Evolutionary conservation across 1,140 invertebrate species (phyloP), one percentile per base, ranked within the genome.

Genomic region (Drosophila truncata): DNA sequence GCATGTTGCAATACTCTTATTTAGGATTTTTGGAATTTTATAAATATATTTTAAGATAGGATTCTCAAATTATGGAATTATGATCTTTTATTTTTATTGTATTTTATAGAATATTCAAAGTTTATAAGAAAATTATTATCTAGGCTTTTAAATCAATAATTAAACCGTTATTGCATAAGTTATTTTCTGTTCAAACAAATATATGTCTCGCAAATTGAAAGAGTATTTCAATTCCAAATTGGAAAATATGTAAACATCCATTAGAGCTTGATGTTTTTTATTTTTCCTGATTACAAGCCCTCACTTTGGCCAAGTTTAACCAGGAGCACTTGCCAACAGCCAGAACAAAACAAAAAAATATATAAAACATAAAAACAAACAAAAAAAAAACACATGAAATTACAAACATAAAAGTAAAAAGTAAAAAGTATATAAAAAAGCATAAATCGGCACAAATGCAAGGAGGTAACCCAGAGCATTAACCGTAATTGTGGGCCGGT

Each of bases 231-330:
- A n/a, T 20, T 33, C 1, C n/a, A 23, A 20, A 20, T 31, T 54
- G 29, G 0, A n/a, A 41, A 42, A 18, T 27, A 25, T 4, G 20
- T 37, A 35, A 25, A 37, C 42, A 65, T 44, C 62, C 62, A 60
- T 65, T 65, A 44, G 60, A 67, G 35, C 65, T 41, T 20, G 31
- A 39, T 16, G 7, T 31, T 64, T 63, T 66, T 18, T 35, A 23
- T 46, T 67, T 67, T 14, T 44, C 16, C 49, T 71, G 65, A 71
- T 71, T 71, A 58, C 65, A 71, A 70, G 64, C 39, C 65, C 42
- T 47, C n/a, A 23, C 23, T 72, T 72, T 72, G 44, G 33, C 54
- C 42, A 50, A 60, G 44, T 41, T 72, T 27, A 72, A 23, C 50
- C 49, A 37, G 37, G 29, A 50, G 60, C 59, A 37, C 42, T 67